Conservation (phyloP, 2,113 vertebrate genomes). For the Eubucco bourcierii region DNA sequence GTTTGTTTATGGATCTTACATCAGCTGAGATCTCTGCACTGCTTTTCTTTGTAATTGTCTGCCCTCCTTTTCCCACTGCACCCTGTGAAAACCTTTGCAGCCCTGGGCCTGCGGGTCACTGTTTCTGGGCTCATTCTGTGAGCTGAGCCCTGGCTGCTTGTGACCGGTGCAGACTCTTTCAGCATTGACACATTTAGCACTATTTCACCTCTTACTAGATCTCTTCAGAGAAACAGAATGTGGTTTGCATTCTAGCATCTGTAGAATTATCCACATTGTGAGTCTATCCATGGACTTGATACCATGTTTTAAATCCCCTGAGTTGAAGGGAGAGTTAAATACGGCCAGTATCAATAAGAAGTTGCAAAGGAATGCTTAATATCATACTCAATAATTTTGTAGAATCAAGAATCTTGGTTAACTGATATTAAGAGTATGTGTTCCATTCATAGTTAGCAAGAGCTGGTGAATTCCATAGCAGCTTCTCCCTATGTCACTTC, state of each 20-base stretch:
- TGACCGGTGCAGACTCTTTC: background rate
- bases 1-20: background rate
- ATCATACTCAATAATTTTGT: background rate
- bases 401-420: background rate
- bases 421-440: background rate
- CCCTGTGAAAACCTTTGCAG: background rate
- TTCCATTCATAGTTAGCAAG: background rate
- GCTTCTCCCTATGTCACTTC: background rate
- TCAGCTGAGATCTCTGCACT: background rate
- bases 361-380: background rate
- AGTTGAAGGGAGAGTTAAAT: background rate
- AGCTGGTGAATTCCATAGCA: background rate
- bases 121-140: background rate
- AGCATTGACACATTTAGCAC: background rate
- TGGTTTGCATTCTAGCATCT: background rate
- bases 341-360: background rate
- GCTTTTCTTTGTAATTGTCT: background rate
- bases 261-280: rapidly evolving
- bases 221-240: background rate
- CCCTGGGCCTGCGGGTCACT: background rate
- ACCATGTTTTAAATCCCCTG: background rate
- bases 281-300: rapidly evolving
- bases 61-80: background rate
- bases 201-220: background rate
- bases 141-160: rapidly evolving